Evolutionary conservation across 2,113 vertebrate genomes (phyloP).

Genomic region (Pica pica): DNA sequence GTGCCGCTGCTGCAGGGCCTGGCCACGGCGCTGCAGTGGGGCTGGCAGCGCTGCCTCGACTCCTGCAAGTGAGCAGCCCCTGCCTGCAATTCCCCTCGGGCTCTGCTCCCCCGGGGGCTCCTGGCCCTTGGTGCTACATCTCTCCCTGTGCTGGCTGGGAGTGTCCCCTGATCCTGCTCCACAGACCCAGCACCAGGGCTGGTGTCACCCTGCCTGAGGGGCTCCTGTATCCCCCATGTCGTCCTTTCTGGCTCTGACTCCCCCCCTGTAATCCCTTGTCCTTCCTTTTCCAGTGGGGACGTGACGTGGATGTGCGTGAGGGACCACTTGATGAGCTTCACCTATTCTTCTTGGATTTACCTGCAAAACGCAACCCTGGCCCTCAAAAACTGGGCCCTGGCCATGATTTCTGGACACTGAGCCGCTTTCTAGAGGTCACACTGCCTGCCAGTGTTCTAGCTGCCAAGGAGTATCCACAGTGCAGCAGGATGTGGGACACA

Average conservation of each 20-base stretch:
- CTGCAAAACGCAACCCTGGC: slow-evolving; percentile 81
- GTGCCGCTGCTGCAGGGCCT: slow-evolving; percentile 72
- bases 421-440: accelerated
- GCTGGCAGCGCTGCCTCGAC: slow-evolving; percentile 79
- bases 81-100: accelerated
- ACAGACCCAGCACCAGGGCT: accelerated
- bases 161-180: not conserved
- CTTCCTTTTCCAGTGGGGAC: slow-evolving; percentile 76
- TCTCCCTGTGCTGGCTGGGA: accelerated
- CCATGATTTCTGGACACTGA: slow-evolving; percentile 80
- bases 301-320: slow-evolving; percentile 81
- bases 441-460: accelerated
- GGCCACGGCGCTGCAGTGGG: slow-evolving; percentile 55
- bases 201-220: accelerated
- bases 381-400: slow-evolving; percentile 83
- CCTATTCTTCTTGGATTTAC: slow-evolving; percentile 82
- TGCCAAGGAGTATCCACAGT: accelerated
- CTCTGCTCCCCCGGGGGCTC: not conserved
- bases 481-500: accelerated
- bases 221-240: accelerated
- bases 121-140: accelerated
- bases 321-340: slow-evolving; percentile 77
- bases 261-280: not conserved
- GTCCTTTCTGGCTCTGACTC: accelerated
- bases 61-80: slow-evolving; percentile 82